Conservation (phyloP, 2,113 vertebrate species). For the Phycodurus eques region DNA sequence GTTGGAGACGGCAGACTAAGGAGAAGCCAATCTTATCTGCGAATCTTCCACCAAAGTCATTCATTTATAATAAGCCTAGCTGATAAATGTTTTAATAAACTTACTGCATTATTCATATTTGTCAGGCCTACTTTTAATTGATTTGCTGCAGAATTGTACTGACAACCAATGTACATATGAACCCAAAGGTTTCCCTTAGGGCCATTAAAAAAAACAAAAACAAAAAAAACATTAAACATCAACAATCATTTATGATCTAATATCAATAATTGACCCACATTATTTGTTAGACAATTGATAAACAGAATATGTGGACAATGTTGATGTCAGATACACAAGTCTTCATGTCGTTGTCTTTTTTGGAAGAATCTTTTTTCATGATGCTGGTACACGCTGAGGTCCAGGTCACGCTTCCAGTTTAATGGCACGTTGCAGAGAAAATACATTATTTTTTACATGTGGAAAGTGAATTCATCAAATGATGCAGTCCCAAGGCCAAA, state of each 20-base stretch:
- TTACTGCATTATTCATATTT: slow-evolving; percentile 77
- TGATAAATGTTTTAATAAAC: slow-evolving; percentile 83
- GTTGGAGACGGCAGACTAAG: slow-evolving; percentile 54
- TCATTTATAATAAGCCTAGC: slow-evolving; percentile 77
- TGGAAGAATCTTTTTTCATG: neutral
- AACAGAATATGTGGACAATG: neutral
- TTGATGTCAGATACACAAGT: slow-evolving; percentile 28
- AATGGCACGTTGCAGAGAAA: neutral
- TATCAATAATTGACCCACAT: slow-evolving; percentile 14
- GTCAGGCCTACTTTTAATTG: slow-evolving; percentile 78
- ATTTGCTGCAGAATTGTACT: slow-evolving; percentile 73
- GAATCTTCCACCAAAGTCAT: slow-evolving; percentile 71
- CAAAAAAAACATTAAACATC: slow-evolving; percentile 54
- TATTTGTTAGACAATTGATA: neutral
- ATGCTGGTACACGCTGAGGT: neutral
- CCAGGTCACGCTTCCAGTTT: neutral
- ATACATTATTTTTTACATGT: neutral
- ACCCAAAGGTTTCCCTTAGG: slow-evolving; percentile 49
- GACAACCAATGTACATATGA: slow-evolving; percentile 78
- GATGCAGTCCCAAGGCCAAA: too few species aligned
- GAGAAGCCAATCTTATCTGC: slow-evolving; percentile 65
- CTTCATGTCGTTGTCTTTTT: neutral
- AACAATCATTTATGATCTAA: slow-evolving; percentile 69
- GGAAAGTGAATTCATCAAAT: too few species aligned
- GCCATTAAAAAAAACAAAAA: slow-evolving; percentile 52